phyloP scores from a whole-genome alignment of 2,888 invertebrate species.

The Mamestra brassicae region DNA sequence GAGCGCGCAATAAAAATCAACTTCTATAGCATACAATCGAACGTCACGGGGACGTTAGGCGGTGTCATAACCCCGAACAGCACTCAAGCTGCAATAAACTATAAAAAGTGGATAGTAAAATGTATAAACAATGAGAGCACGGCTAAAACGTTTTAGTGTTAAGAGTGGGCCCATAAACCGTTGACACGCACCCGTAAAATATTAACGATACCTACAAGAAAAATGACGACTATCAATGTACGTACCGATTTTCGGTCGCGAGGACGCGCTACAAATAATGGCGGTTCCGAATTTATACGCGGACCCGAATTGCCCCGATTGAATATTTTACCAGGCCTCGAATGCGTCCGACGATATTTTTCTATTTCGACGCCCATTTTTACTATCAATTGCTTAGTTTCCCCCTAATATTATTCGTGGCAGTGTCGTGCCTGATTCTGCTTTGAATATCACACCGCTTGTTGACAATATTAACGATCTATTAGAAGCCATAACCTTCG shows the following conservation, averaged over 20 bases:
- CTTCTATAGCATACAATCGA: constrained; percentile 83
- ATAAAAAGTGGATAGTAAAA: constrained; percentile 90
- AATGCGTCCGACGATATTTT: constrained; percentile 89
- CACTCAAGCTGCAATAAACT: constrained; percentile 87
- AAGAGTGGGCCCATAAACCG: constrained; percentile 90
- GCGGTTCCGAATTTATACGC: constrained; percentile 89
- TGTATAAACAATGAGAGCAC: constrained; percentile 90
- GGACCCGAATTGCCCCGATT: constrained; percentile 90
- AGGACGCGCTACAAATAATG: constrained; percentile 90
- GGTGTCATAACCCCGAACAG: constrained; percentile 83
- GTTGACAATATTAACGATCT: constrained; percentile 55
- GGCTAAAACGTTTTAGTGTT: constrained; percentile 90
- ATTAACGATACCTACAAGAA: constrained; percentile 90
- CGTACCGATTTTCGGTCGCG: constrained; percentile 89
- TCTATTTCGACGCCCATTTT: constrained; percentile 89
- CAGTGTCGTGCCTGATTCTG: constrained; percentile 70
- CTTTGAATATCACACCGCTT: constrained; percentile 66
- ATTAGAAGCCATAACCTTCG: constrained; percentile 61
- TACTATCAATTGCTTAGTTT: constrained; percentile 90
- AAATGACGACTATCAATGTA: constrained; percentile 90
- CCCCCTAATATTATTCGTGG: constrained; percentile 87
- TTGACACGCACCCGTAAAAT: constrained; percentile 90
- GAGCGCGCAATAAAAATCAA: constrained; percentile 84
- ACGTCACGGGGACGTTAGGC: constrained; percentile 81
- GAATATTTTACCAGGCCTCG: constrained; percentile 91